Evolutionary conservation across 2,888 invertebrate genomes (phyloP).

Genomic region (Empis livida): DNA sequence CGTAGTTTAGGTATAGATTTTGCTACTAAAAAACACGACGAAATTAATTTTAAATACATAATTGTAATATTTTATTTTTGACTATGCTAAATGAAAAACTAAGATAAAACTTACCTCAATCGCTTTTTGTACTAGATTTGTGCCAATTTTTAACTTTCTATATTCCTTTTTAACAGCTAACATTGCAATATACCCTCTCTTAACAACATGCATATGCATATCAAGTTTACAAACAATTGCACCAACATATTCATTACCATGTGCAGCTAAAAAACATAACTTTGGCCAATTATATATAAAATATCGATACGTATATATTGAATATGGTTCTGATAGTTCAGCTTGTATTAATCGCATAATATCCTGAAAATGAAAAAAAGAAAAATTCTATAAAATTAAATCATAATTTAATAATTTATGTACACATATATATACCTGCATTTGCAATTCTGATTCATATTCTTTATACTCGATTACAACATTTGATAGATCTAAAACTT

Average conservation of each 20-base stretch:
- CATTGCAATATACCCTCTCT: constrained; percentile 98
- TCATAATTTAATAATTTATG: neutral
- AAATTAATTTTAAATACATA: neutral
- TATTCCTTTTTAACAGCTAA: constrained; percentile 93
- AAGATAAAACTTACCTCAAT: constrained; percentile 48
- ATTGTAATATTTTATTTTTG: too few relatives aligned
- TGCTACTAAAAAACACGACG: neutral
- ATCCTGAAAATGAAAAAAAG: constrained; percentile 37
- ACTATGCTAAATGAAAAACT: too few relatives aligned
- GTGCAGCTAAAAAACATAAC: constrained; percentile 91
- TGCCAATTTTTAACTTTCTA: constrained; percentile 87
- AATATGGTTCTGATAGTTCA: constrained; percentile 98
- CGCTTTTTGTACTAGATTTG: constrained; percentile 64
- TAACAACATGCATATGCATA: constrained; percentile 78
- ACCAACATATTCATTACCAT: constrained; percentile 79
- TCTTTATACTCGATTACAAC: constrained; percentile 45
- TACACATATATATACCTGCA: constrained; percentile 48
- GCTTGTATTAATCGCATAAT: constrained; percentile 98
- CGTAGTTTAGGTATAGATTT: too few relatives aligned
- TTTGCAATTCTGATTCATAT: constrained; percentile 92
- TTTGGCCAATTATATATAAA: constrained; percentile 99
- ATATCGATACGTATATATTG: constrained; percentile 99
- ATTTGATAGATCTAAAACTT: constrained; percentile 16
- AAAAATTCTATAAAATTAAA: neutral
- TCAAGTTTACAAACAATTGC: constrained; percentile 99